phyloP scores from a whole-genome alignment of 1,140 invertebrate genomes.

The Macrosteles quadrilineatus region DNA sequence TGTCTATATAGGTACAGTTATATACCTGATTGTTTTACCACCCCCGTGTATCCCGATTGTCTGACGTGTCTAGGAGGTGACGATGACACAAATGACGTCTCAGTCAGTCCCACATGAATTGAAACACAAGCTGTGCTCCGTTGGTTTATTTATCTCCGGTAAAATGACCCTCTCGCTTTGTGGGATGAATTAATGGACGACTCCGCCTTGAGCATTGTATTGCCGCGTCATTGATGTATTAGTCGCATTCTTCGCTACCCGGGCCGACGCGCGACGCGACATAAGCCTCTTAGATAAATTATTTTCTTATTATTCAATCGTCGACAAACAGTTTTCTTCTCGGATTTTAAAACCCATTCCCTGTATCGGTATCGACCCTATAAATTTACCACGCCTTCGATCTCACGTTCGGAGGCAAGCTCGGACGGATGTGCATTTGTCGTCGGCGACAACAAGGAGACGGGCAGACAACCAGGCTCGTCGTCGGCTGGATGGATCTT shows the following conservation, averaged over 20 bases:
- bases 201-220: constrained; percentile 23
- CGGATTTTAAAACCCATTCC: constrained; percentile 23
- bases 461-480: too few relatives aligned
- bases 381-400: neutral
- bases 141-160: constrained; percentile 20
- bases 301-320: constrained; percentile 18
- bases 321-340: constrained; percentile 22
- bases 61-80: too few relatives aligned
- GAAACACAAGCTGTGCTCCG: constrained; percentile 9
- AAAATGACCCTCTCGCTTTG: constrained; percentile 20
- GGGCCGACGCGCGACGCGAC: neutral
- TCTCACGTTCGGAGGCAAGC: too few relatives aligned
- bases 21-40: too few relatives aligned
- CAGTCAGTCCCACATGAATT: neutral
- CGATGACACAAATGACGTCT: neutral
- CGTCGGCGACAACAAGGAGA: too few relatives aligned
- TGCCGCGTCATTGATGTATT: constrained; percentile 23
- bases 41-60: too few relatives aligned
- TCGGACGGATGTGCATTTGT: too few relatives aligned
- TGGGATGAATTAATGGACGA: constrained; percentile 22
- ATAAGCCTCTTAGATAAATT: constrained; percentile 11
- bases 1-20: too few relatives aligned
- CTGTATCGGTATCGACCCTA: constrained; percentile 18
- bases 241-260: constrained; percentile 16
- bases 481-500: too few relatives aligned